Base-by-base conservation (phyloP, 2,797 vertebrate genomes). In the Cryptoprocta ferox region DNA sequence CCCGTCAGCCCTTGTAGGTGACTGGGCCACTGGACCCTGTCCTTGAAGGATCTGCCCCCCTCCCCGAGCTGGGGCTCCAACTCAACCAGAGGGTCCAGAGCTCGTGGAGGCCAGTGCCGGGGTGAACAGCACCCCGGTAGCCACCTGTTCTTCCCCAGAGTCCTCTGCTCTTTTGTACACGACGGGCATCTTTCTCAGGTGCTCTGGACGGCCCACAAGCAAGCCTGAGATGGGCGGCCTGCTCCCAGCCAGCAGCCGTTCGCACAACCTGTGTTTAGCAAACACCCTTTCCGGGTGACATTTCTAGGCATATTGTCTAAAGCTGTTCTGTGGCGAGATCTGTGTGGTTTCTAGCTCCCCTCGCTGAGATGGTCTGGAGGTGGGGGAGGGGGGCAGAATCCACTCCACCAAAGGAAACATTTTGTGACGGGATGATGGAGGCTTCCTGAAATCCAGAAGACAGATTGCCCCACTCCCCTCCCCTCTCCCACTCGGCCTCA, bases 361-460 rank as follows among this genome's bases (percentile, higher is more conserved):
- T 53, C 0, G 0, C 9, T 1, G 53, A 61, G 79, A 19, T 8
- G 30, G 53, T 7, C 66, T 10, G 21, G 42, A 28, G 10, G 11
- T 8, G 37, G 4, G 2, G 6, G 24, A 14, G 11, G 39, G 42
- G 19, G 30, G 3, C 18, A 63, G 8, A 39, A 2, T 12, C 45
- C 18, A 1, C 70, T 37, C 24, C 48, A 42, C 10, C 21, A 13
- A 59, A 35, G 45, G 48, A 81, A 32, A 63, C 42, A 39, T n/a
- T 71, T n/a, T 48, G 19, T 24, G 87, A 39, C 0, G 4, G 35
- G 50, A 32, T 39, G 35, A 56, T 12, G 7, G 61, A 14, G 76
- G 87, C 48, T 70, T 97, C 95, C 76, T 68, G 85, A 79, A 96
- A 56, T 19, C 73, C 28, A 91, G 65, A 78, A 48, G 71, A 45